Evolutionary conservation across 2,888 invertebrate species (phyloP).

Genomic region (Acleris sparsana): DNA sequence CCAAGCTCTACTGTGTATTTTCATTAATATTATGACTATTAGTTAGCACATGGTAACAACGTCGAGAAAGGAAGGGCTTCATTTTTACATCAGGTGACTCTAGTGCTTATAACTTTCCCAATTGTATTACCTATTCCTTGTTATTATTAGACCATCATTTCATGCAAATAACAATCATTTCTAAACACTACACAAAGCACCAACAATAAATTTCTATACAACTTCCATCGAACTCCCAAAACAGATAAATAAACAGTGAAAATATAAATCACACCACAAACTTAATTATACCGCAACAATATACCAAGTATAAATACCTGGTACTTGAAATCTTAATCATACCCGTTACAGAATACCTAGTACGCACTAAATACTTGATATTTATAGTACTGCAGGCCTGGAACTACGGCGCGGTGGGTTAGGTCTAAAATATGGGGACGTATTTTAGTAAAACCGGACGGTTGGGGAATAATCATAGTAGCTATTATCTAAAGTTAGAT

Average conservation of each 20-base stretch:
- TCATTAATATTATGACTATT: too few species aligned
- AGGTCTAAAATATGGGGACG: slow-evolving; percentile 27
- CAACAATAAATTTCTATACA: background rate
- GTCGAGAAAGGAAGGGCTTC: too few species aligned
- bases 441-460: slow-evolving; percentile 28
- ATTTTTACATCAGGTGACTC: too few species aligned
- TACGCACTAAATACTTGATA: slow-evolving; percentile 43
- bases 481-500: slow-evolving; percentile 9
- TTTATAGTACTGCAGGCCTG: slow-evolving; percentile 52
- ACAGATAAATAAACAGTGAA: slow-evolving; percentile 22
- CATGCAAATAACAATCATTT: too few species aligned
- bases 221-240: slow-evolving; percentile 11
- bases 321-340: slow-evolving; percentile 33
- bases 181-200: too few species aligned
- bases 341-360: slow-evolving; percentile 36
- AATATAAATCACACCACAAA: slow-evolving; percentile 28
- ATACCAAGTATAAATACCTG: slow-evolving; percentile 26
- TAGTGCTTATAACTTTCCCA: too few species aligned
- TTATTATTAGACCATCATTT: too few species aligned
- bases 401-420: slow-evolving; percentile 46
- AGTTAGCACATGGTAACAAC: too few species aligned
- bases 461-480: slow-evolving; percentile 20
- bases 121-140: too few species aligned
- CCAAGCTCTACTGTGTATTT: too few species aligned
- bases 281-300: slow-evolving; percentile 19